phyloP scores from a whole-genome alignment of 2,113 vertebrate species.

The Psilopsiagon aymara region DNA sequence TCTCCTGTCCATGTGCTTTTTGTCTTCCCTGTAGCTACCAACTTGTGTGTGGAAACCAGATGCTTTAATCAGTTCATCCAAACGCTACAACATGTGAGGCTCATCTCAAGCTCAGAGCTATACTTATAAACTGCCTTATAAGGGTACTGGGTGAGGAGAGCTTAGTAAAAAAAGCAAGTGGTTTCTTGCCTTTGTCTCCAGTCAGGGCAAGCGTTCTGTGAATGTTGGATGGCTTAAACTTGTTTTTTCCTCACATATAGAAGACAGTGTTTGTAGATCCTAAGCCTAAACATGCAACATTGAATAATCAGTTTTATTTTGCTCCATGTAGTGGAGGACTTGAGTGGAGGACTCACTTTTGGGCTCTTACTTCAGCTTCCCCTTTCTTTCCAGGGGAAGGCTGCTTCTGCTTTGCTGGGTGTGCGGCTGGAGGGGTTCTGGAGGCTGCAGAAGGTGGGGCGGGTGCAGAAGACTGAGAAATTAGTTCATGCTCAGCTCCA shows the following conservation, averaged over 20 bases:
- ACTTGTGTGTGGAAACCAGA: neutral
- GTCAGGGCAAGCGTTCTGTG: neutral
- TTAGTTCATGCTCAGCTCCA: slow-evolving; percentile 77
- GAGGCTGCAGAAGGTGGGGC: slow-evolving; percentile 44
- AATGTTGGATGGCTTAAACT: neutral
- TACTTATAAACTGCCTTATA: neutral
- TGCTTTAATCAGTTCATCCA: neutral
- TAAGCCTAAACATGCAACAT: fast-evolving
- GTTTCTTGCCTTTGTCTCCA: neutral
- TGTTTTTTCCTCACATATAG: neutral
- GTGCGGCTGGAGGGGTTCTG: neutral
- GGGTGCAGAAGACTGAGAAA: slow-evolving; percentile 68
- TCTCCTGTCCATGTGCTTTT: neutral
- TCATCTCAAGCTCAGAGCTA: neutral
- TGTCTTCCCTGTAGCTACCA: neutral
- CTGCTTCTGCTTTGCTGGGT: slow-evolving; percentile 48
- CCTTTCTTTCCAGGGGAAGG: neutral
- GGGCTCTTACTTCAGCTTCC: neutral
- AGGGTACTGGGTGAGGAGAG: neutral
- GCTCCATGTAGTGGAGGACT: neutral
- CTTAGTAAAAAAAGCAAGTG: neutral
- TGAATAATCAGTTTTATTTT: fast-evolving
- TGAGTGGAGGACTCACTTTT: fast-evolving
- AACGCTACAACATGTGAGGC: neutral
- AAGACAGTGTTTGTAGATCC: no score